Evolutionary conservation across 2,888 invertebrate genomes (phyloP).

Genomic region (Agrenia bidenticulata): DNA sequence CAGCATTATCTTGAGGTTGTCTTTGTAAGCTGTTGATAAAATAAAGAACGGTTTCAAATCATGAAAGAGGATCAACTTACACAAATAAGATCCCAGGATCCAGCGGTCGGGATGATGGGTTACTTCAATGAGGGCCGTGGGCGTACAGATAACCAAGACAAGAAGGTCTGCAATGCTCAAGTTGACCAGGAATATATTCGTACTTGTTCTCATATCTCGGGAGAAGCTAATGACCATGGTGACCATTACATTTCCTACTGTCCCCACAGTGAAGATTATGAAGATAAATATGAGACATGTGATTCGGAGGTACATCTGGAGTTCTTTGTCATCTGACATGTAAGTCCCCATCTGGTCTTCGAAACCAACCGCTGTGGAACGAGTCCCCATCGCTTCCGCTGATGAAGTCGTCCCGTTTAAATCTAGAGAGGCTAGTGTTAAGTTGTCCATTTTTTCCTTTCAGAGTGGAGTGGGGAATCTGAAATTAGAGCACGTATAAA

Average conservation of each 20-base stretch:
- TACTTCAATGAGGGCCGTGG: slow-evolving; percentile 87
- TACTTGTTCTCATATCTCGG: slow-evolving; percentile 91
- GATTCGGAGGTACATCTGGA: slow-evolving; percentile 72
- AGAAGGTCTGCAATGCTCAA: slow-evolving; percentile 87
- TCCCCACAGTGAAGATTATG: slow-evolving; percentile 82
- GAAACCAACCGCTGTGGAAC: not conserved
- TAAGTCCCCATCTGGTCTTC: not conserved
- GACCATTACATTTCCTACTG: slow-evolving; percentile 89
- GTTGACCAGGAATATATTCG: slow-evolving; percentile 91
- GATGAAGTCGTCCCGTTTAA: slow-evolving; percentile 19
- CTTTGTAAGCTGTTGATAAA: too few relatives aligned
- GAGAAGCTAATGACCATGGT: slow-evolving; percentile 72
- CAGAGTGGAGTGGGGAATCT: not conserved
- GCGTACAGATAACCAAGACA: slow-evolving; percentile 86
- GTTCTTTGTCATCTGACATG: slow-evolving; percentile 12
- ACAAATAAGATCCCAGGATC: slow-evolving; percentile 87
- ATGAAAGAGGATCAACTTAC: slow-evolving; percentile 68
- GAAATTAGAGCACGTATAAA: not conserved
- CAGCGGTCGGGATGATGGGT: slow-evolving; percentile 87
- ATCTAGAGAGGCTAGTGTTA: slow-evolving; percentile 1
- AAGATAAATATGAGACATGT: slow-evolving; percentile 85
- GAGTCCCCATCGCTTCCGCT: not conserved
- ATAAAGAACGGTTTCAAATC: too few relatives aligned
- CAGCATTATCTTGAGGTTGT: too few relatives aligned
- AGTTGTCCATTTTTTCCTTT: slow-evolving; percentile 9